These are phyloP conservation scores for Silurus meridionalis DNA, from an alignment of 2,113 vertebrate genomes.

Conservation along the genomic window DNA sequence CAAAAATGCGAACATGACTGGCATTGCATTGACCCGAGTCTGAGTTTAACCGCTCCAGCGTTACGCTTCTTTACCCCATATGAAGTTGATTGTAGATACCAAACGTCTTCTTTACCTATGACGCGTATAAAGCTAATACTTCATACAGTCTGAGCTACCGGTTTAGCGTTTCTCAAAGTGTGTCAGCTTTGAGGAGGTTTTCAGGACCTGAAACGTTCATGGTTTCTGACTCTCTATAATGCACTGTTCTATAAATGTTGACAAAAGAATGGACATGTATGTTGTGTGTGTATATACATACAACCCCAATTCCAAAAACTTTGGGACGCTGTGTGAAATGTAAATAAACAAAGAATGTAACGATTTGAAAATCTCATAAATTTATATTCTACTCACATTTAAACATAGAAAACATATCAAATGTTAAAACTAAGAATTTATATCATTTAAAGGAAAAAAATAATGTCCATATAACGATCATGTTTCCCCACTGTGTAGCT, in stretches of 20 bases:
- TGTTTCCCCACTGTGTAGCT: too few species aligned
- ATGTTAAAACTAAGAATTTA: too few species aligned
- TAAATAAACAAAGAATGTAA: too few species aligned
- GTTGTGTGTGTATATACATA: not conserved
- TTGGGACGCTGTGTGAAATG: too few species aligned
- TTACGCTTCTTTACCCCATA: not conserved
- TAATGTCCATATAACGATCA: too few species aligned
- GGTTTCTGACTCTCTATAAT: not conserved
- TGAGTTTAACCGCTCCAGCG: not conserved
- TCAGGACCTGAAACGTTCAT: not conserved
- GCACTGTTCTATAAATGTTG: not conserved
- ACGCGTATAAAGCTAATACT: not conserved
- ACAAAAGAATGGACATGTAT: not conserved
- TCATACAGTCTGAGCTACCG: not conserved
- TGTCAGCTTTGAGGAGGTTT: not conserved
- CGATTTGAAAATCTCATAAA: too few species aligned
- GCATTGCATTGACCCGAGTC: too few species aligned
- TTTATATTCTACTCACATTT: too few species aligned
- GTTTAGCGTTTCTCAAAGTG: not conserved
- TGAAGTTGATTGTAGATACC: not conserved
- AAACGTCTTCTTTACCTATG: not conserved
- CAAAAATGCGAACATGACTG: not conserved
- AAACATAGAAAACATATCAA: too few species aligned
- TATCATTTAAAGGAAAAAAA: too few species aligned
- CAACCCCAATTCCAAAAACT: too few species aligned